Conservation (phyloP, 1,140 invertebrate species). For the Anastrepha obliqua region DNA sequence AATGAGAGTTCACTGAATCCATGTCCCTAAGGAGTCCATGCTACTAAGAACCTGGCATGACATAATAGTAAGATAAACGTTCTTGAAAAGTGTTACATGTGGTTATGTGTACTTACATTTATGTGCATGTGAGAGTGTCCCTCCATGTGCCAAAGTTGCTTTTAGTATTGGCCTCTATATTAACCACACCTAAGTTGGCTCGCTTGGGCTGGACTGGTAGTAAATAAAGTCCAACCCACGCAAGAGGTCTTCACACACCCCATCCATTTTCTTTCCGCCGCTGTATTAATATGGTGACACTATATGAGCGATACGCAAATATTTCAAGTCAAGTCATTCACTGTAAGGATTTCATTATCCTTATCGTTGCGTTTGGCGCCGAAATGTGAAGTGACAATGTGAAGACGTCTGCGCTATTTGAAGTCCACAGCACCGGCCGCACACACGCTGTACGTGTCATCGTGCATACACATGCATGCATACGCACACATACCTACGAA, state of each 20-base stretch:
- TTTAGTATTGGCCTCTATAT: background rate
- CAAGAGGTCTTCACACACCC: background rate
- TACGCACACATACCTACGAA: background rate
- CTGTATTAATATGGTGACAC: conserved; percentile 11
- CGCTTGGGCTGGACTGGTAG: conserved; percentile 58
- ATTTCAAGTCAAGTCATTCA: conserved; percentile 60
- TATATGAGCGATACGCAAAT: conserved; percentile 39
- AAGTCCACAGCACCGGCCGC: background rate
- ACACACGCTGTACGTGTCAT: background rate
- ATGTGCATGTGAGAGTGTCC: no score
- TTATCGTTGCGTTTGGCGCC: conserved; percentile 63
- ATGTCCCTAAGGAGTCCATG: conserved; percentile 24
- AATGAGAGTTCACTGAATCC: background rate
- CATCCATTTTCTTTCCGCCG: background rate
- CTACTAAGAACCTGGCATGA: background rate
- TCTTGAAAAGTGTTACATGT: background rate
- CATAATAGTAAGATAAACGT: background rate
- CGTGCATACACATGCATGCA: background rate
- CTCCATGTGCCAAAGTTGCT: no score
- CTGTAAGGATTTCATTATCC: conserved; percentile 73
- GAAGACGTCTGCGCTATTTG: background rate
- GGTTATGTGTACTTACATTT: background rate
- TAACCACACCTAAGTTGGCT: conserved; percentile 66
- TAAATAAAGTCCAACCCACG: no score
- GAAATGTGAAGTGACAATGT: background rate